A percentile compares a stretch with the other conserved stretches of the same genome.
Conservation (phyloP, 2,113 vertebrate genomes). For the Vicugna pacos region DNA sequence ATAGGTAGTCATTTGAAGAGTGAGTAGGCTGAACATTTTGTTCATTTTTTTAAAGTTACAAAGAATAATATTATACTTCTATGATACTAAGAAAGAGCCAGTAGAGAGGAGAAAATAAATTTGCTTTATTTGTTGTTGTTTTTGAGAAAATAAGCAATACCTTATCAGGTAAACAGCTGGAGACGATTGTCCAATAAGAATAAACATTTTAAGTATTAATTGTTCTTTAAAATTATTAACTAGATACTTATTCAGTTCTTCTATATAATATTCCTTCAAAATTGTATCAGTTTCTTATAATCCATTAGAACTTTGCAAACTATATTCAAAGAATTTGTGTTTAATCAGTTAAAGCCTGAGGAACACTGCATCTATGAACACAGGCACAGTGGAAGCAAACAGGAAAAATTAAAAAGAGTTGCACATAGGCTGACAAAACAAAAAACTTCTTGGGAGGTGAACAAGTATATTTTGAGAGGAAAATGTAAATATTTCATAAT, state of each 20-base stretch:
- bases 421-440: background rate
- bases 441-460: background rate
- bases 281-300: conserved; percentile 30
- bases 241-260: background rate
- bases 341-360: background rate
- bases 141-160: background rate
- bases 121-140: background rate
- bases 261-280: background rate
- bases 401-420: background rate
- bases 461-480: background rate
- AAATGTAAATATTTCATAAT: conserved; percentile 27
- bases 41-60: background rate
- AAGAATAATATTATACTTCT: background rate
- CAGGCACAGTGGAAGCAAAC: background rate
- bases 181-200: background rate
- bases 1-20: background rate
- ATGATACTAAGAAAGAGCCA: background rate
- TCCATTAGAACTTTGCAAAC: background rate
- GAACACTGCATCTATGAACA: background rate
- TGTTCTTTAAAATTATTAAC: conserved; percentile 47
- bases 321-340: background rate
- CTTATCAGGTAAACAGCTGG: background rate
- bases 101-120: background rate
- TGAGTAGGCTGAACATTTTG: background rate
- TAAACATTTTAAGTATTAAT: conserved; percentile 1